A percentile compares a stretch with the other conserved stretches of the same genome.
These are phyloP conservation scores for Proales similis DNA, from an alignment of 1,140 invertebrate species.

Conservation along the genomic window DNA sequence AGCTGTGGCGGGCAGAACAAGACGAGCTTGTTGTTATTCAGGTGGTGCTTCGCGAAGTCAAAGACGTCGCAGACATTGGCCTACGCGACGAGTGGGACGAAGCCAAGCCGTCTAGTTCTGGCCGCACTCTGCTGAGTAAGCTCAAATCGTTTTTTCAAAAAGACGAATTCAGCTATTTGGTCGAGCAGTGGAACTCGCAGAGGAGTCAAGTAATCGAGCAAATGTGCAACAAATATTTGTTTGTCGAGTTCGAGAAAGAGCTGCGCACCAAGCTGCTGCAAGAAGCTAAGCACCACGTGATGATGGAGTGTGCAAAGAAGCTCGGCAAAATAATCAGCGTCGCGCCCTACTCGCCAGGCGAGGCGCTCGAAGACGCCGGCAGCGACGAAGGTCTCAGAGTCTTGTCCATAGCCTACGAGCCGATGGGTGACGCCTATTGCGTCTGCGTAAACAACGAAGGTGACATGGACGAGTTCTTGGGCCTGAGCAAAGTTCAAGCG, in stretches of 20 bases:
- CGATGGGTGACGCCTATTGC: constrained; percentile 56
- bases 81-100: constrained; percentile 6
- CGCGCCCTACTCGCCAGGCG: constrained; percentile 1
- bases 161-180: constrained; percentile 90
- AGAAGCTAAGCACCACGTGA: constrained; percentile 81
- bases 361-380: constrained; percentile 63
- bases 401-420: constrained; percentile 76
- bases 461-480: background rate
- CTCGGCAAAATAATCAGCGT: background rate
- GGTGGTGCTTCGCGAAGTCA: constrained; percentile 35
- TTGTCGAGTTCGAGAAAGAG: constrained; percentile 81
- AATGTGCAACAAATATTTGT: constrained; percentile 76
- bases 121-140: constrained; percentile 39
- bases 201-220: constrained; percentile 76
- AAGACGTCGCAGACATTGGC: constrained; percentile 1
- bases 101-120: background rate
- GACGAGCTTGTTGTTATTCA: constrained; percentile 66
- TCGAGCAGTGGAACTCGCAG: constrained; percentile 90
- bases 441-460: constrained; percentile 10
- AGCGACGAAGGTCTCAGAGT: constrained; percentile 74
- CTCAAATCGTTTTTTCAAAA: constrained; percentile 47
- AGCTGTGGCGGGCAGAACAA: constrained; percentile 62
- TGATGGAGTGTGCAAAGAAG: constrained; percentile 54
- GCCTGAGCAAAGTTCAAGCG: constrained; percentile 6
- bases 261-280: constrained; percentile 67